Evolutionary conservation across 2,113 vertebrate species (phyloP).

Genomic region (Herpetotheres cachinnans): DNA sequence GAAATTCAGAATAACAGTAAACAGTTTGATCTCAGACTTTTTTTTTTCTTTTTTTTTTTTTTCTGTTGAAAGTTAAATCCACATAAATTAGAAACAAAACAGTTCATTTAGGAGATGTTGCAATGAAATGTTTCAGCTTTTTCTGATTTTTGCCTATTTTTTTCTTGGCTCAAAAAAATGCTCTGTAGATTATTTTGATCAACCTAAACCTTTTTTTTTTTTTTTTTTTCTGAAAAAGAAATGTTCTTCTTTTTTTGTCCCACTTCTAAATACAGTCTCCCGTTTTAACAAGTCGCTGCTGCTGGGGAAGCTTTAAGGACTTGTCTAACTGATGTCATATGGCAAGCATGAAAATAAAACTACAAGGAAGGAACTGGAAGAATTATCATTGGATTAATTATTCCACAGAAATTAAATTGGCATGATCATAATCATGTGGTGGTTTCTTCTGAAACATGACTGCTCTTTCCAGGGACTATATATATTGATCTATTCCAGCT

Average conservation of each 20-base stretch:
- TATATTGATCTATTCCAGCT: constrained; percentile 41
- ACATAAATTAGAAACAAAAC: not conserved
- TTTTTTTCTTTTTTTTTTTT: not conserved
- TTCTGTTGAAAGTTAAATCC: not conserved
- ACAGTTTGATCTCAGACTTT: not conserved
- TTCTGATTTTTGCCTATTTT: not conserved
- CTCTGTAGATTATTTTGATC: not conserved
- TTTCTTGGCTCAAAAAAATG: not conserved
- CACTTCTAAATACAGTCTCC: not conserved
- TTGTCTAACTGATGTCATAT: constrained; percentile 17
- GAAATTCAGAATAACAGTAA: not conserved
- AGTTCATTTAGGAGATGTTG: not conserved
- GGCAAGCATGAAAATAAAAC: constrained; percentile 25
- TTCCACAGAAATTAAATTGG: constrained; percentile 24
- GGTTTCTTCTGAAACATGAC: constrained; percentile 14
- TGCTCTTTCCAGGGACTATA: not conserved
- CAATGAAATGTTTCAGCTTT: not conserved
- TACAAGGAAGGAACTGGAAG: constrained; percentile 18
- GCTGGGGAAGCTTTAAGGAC: not conserved
- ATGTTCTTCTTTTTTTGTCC: not conserved
- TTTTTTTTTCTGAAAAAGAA: not conserved
- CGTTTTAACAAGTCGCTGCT: not conserved
- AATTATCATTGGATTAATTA: constrained; percentile 20
- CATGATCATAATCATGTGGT: not conserved
- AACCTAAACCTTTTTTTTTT: not conserved